Percentiles rank a stretch among this genome's conserved stretches.
Conservation (phyloP, 2,888 invertebrate species). For the Lacanobia wlatinum region DNA sequence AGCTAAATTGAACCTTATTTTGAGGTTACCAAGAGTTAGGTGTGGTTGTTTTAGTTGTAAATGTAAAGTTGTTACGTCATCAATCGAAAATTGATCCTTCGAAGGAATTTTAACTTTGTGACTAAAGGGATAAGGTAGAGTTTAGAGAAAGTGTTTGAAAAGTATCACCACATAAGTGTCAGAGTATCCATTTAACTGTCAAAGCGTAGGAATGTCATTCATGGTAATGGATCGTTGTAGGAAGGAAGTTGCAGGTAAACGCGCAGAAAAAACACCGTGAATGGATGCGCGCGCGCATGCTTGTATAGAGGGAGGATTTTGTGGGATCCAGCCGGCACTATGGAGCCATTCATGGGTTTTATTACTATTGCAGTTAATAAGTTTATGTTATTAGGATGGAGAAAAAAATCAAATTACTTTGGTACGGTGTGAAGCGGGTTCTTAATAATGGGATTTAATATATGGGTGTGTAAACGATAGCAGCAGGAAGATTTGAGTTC, state of each 20-base stretch:
- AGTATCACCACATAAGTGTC: constrained; percentile 75
- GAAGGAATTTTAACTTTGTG: constrained; percentile 64
- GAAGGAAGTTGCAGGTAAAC: constrained; percentile 90
- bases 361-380: constrained; percentile 71
- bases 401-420: constrained; percentile 61
- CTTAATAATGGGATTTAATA: constrained; percentile 37
- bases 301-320: constrained; percentile 72
- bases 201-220: constrained; percentile 86
- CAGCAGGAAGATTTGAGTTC: constrained; percentile 4
- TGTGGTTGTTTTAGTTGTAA: not conserved
- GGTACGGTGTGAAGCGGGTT: constrained; percentile 31
- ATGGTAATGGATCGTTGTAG: constrained; percentile 87
- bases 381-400: constrained; percentile 65
- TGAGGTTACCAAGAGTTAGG: accelerated
- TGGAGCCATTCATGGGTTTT: constrained; percentile 67
- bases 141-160: constrained; percentile 48
- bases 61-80: constrained; percentile 37
- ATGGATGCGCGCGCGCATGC: constrained; percentile 77
- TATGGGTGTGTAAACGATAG: constrained; percentile 20
- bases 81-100: constrained; percentile 37
- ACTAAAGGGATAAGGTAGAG: constrained; percentile 35
- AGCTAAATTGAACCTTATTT: constrained; percentile 37
- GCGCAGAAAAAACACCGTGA: constrained; percentile 77
- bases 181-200: constrained; percentile 86
- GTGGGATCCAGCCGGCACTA: constrained; percentile 66